Evolutionary conservation across 1,140 invertebrate genomes (phyloP), one percentile per base, ranked within the genome.

Genomic region (Eriosoma lanigerum): DNA sequence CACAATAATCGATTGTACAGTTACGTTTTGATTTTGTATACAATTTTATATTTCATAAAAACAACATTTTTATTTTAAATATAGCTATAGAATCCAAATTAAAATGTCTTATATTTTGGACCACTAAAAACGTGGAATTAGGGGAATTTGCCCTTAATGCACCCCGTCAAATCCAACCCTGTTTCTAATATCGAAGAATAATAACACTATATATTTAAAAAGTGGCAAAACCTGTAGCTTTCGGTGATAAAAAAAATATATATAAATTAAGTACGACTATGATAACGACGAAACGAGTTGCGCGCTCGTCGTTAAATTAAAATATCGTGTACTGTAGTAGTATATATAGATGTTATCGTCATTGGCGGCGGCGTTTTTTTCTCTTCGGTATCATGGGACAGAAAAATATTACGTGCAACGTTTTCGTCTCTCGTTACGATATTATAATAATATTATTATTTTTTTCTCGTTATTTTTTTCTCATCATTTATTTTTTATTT

Each of bases 261-360:
- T 38, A 38, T 38, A 32, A 26, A n/a, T n/a, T n/a, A n/a, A 26
- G 24, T 19, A 76, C 24, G 29, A 76, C 58, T 38, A 76, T 56
- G 19, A 56, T 75, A 75, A 75, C 17, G 54, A 76, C 44, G 60
- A 78, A 78, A 78, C 75, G 15, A 78, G 75, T 78, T 62, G 54
- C 56, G 54, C 64, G 60, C 38, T 54, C 38, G 38, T 78, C 44
- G 75, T 78, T 62, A 78, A 78, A 78, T 78, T 78, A 78, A 78
- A 78, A 78, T 60, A 78, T 78, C 75, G 56, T 78, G 75, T 46
- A 38, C 3, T 8, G 8, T 38, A 38, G 32, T n/a, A n/a, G n/a
- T n/a, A n/a, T n/a, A n/a, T n/a, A 60, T 46, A 60, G 73, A 76
- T 76, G 56, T 60, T 78, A 62, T 78, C 56, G 10, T 78, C 56